These are phyloP conservation scores for Salvator merianae DNA, from an alignment of 2,113 vertebrate species.

Conservation along the genomic window DNA sequence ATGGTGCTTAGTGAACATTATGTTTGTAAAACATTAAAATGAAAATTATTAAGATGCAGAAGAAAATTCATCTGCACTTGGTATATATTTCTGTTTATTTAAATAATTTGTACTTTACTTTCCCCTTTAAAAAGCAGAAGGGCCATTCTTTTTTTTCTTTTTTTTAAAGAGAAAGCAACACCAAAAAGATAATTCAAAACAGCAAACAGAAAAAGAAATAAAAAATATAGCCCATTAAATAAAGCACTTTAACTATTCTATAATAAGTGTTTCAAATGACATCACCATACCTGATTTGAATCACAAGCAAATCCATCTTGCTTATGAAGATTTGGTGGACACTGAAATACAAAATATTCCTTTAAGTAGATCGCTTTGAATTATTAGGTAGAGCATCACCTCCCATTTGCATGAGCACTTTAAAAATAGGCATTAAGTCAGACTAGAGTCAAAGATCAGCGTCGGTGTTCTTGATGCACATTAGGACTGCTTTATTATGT, in stretches of 20 bases:
- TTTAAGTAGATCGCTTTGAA: background rate
- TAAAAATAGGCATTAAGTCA: no score
- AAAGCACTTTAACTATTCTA: background rate
- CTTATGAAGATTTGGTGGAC: conserved; percentile 96
- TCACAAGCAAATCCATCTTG: conserved; percentile 95
- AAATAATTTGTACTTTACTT: background rate
- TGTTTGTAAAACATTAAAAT: background rate
- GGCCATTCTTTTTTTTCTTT: no score
- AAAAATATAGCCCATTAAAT: background rate
- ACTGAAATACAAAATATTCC: conserved; percentile 76
- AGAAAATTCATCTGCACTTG: conserved; percentile 4
- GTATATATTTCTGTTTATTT: background rate
- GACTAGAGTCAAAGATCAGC: no score
- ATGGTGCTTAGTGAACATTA: background rate
- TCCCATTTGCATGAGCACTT: no score
- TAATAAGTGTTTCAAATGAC: background rate
- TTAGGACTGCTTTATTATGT: no score
- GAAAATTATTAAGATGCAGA: background rate
- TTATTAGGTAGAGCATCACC: background rate
- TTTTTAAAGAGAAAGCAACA: background rate
- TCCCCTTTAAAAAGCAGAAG: background rate
- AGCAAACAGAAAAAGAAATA: background rate
- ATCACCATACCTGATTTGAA: conserved; percentile 86
- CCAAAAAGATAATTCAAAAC: background rate
- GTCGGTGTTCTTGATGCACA: no score